phyloP scores from a whole-genome alignment of 1,140 invertebrate species.

The Sinonovacula constricta region DNA sequence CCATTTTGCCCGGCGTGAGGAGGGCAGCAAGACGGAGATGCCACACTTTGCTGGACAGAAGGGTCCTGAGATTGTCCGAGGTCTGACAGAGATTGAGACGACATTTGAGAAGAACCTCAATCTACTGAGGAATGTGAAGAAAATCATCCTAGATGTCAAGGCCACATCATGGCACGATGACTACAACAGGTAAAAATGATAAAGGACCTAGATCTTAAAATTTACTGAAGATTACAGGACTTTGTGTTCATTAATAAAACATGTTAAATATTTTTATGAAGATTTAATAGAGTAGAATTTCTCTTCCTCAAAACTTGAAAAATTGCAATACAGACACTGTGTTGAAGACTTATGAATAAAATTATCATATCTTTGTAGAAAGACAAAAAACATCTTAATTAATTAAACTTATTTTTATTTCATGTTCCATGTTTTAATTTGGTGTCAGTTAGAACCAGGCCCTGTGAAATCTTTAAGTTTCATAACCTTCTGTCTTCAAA shows the following conservation, averaged over 20 bases:
- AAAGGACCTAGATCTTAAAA: no score
- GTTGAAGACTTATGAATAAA: no score
- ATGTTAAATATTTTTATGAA: no score
- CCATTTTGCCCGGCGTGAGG: constrained; percentile 78
- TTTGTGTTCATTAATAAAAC: no score
- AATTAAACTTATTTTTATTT: no score
- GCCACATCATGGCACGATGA: constrained; percentile 86
- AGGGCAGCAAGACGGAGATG: constrained; percentile 77
- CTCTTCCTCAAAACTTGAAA: no score
- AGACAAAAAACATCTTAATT: no score
- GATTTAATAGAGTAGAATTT: no score
- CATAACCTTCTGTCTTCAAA: neutral
- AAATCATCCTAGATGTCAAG: constrained; percentile 86
- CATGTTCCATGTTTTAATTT: no score
- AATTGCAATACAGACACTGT: no score
- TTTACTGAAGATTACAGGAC: no score
- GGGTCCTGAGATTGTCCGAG: constrained; percentile 85
- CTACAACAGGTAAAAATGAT: constrained; percentile 83
- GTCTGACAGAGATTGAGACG: constrained; percentile 86
- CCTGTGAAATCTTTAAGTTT: neutral
- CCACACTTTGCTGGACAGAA: constrained; percentile 78
- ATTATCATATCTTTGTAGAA: no score
- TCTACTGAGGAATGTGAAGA: constrained; percentile 82
- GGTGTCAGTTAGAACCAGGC: neutral
- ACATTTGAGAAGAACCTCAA: constrained; percentile 85